phyloP scores from a whole-genome alignment of 2,113 vertebrate species.

The Tamias sibiricus region DNA sequence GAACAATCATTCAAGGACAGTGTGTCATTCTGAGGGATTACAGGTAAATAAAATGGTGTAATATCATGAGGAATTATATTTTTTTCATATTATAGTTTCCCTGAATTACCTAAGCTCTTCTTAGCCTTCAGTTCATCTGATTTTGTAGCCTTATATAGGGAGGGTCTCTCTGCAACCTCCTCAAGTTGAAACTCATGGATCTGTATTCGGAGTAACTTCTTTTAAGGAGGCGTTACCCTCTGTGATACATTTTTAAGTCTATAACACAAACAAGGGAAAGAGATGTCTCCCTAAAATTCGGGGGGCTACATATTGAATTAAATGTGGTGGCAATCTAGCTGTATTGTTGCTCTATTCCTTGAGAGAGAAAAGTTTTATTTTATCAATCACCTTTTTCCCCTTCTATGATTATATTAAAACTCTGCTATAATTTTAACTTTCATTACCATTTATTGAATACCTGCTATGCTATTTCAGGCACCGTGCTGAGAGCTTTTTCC shows the following conservation, averaged over 20 bases:
- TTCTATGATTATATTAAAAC: constrained; percentile 26
- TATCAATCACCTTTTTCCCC: background rate
- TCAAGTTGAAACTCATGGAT: background rate
- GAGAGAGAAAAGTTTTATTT: constrained; percentile 8
- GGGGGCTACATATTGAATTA: constrained; percentile 18
- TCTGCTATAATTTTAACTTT: background rate
- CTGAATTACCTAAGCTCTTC: background rate
- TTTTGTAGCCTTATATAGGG: background rate
- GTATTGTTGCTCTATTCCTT: constrained; percentile 8
- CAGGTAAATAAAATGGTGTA: background rate
- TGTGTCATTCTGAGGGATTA: constrained; percentile 5
- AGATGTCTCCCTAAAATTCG: constrained; percentile 17
- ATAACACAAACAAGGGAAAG: background rate
- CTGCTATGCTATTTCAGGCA: background rate
- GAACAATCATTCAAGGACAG: constrained; percentile 51
- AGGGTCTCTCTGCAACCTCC: background rate
- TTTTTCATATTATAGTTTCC: background rate
- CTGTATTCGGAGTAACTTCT: background rate
- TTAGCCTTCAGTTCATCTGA: background rate
- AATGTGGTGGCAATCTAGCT: background rate
- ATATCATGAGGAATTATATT: background rate
- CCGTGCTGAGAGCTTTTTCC: background rate
- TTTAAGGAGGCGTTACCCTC: background rate
- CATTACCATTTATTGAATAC: background rate
- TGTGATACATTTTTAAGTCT: background rate